phyloP scores from a whole-genome alignment of 1,140 invertebrate genomes.

The Pseudomyrmex sp. region DNA sequence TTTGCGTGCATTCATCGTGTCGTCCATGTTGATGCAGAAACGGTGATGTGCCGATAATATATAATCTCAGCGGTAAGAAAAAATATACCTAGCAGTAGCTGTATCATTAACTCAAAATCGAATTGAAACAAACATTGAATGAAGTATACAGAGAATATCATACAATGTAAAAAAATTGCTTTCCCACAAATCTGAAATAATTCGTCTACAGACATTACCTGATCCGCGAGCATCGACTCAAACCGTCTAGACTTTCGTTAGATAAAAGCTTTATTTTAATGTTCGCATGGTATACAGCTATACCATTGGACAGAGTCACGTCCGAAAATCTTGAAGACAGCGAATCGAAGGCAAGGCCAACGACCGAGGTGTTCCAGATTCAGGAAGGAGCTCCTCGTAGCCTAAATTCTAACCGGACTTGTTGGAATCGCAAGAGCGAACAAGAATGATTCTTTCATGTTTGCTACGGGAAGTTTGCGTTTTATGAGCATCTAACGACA shows the following conservation, averaged over 20 bases:
- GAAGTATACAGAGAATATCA: no score
- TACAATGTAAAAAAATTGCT: no score
- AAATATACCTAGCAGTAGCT: no score
- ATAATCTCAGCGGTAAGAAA: not conserved
- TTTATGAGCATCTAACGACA: slow-evolving; percentile 70
- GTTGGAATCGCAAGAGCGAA: slow-evolving; percentile 74
- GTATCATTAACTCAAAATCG: no score
- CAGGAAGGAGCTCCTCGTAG: slow-evolving; percentile 79
- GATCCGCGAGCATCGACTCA: slow-evolving; percentile 18
- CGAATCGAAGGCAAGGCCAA: slow-evolving; percentile 75
- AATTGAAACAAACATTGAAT: no score
- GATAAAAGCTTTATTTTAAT: slow-evolving; percentile 49
- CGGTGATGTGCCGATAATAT: not conserved
- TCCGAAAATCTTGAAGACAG: slow-evolving; percentile 76
- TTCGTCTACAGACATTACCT: not conserved
- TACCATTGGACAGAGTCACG: slow-evolving; percentile 41
- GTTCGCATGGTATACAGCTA: not conserved
- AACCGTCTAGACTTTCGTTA: slow-evolving; percentile 48
- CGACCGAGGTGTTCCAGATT: slow-evolving; percentile 82
- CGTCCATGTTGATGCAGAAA: not conserved
- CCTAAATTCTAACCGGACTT: slow-evolving; percentile 83
- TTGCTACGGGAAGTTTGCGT: slow-evolving; percentile 56
- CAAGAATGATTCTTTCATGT: slow-evolving; percentile 75
- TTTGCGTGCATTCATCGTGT: not conserved
- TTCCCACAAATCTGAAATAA: not conserved